A percentile compares a stretch with the other conserved stretches of the same genome.
phyloP scores from a whole-genome alignment of 64 coral and sea anemone genomes.

The Pocillopora damicornis region DNA sequence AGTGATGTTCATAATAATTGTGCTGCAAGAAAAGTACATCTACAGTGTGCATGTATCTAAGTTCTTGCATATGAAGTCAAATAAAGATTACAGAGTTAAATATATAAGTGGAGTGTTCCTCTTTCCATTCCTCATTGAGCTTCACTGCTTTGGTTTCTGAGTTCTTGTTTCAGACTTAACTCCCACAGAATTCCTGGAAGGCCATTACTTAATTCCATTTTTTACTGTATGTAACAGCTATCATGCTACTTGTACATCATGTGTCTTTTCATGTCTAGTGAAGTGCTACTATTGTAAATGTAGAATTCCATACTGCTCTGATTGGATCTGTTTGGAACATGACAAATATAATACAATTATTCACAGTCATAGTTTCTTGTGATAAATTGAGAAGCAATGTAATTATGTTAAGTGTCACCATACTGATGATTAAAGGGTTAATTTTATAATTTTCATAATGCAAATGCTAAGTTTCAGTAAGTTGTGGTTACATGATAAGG shows the following conservation, averaged over 20 bases:
- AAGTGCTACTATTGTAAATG: constrained; percentile 5
- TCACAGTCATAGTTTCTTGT: constrained; percentile 1
- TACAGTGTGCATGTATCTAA: too few species aligned
- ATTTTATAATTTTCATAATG: background rate
- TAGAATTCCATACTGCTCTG: constrained; percentile 10
- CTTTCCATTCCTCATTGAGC: too few species aligned
- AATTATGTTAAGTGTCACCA: background rate
- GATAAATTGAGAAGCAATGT: constrained; percentile 14
- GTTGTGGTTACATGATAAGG: background rate
- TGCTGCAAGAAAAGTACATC: too few species aligned
- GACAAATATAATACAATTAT: constrained; percentile 21
- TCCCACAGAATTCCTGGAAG: constrained; percentile 17
- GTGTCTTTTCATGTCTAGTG: constrained; percentile 4
- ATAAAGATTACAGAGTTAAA: too few species aligned
- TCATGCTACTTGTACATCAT: constrained; percentile 6
- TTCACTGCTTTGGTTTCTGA: too few species aligned
- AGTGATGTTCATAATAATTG: too few species aligned
- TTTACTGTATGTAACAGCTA: constrained; percentile 22
- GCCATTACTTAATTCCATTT: constrained; percentile 16
- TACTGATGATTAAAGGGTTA: constrained; percentile 25
- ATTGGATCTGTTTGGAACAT: constrained; percentile 20
- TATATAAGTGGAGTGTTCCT: too few species aligned
- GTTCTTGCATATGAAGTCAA: too few species aligned
- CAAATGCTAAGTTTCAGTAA: constrained; percentile 19
- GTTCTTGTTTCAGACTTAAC: constrained; percentile 1